Evolutionary conservation across 2,888 invertebrate genomes (phyloP), one percentile per base, ranked within the genome.

Genomic region (Ennomos quercinarius): DNA sequence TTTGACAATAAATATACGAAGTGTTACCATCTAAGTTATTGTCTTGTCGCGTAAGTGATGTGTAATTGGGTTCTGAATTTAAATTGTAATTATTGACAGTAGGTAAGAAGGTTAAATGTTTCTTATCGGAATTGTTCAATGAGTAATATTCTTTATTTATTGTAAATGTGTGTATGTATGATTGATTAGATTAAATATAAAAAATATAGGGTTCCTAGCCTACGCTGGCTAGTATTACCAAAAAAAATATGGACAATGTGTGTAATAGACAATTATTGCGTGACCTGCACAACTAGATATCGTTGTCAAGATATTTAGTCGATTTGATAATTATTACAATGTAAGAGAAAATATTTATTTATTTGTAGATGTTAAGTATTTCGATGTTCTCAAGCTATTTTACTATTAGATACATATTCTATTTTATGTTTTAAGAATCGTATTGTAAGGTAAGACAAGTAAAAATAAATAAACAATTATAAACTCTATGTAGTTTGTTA

Each of bases 1-100:
- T 45, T 34, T 45, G 61, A 61, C 61, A 61, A 61, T 61, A 61
- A 56, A 37, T 48, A 37, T 48, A 44, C 42, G 40, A 42, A 57
- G 12, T 38, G 54, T 54, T 54, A 45, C 40, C 59, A 49, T 49
- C 59, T 50, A 49, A 43, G 45, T 58, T 45, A 41, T 51, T 46
- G 57, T 52, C 52, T 34, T n/a, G 36, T n/a, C n/a, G 36, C 38
- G 52, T 51, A 12, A 4, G 40, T 12, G 2, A 43, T 42, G 35
- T 37, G 27, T 42, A 13, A 36, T 35, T 51, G 57, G 56, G 50
- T 44, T 56, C 49, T 44, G 11, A 34, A 13, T 55, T 5, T 27
- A 27, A 27, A 27, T 27, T 27, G 0, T 27, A 27, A 27, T 27
- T 27, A 27, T 27, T 27, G 2, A 27, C 2, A 17, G 17, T 17